A percentile compares a stretch with the other conserved stretches of the same genome.
phyloP scores from a whole-genome alignment of 2,888 invertebrate genomes.

The Phengaris arion region DNA sequence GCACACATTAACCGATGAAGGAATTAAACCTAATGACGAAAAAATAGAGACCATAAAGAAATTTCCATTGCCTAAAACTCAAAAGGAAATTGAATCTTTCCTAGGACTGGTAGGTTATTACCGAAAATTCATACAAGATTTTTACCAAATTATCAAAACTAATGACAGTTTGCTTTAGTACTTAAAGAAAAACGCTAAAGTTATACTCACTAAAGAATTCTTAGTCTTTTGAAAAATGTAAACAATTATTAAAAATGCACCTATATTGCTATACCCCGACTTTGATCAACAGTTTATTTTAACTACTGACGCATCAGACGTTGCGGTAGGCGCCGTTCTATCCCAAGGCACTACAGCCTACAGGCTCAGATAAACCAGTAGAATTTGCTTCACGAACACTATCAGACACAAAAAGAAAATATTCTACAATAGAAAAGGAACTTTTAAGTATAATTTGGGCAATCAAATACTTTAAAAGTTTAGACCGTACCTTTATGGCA shows the following conservation, averaged over 20 bases:
- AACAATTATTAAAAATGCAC: not conserved
- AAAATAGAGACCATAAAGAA: conserved; percentile 22
- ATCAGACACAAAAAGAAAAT: too few species aligned
- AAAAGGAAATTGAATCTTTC: not conserved
- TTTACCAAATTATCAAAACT: not conserved
- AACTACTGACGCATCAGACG: not conserved
- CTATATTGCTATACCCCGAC: not conserved
- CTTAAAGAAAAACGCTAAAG: conserved; percentile 1
- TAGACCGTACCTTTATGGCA: too few species aligned
- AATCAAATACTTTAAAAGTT: too few species aligned
- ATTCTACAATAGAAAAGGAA: too few species aligned
- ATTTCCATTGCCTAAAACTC: conserved; percentile 19
- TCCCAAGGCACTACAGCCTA: not conserved
- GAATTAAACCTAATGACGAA: conserved; percentile 33
- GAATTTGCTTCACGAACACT: not conserved
- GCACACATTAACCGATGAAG: conserved; percentile 45
- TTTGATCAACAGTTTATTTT: not conserved
- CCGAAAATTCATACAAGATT: conserved; percentile 23
- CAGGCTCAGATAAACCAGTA: not conserved
- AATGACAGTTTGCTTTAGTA: too few species aligned
- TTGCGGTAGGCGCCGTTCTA: not conserved
- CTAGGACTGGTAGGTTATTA: conserved; percentile 23
- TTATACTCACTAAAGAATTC: not conserved
- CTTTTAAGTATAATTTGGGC: too few species aligned
- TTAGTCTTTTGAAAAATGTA: too few species aligned